Conservation (phyloP, 92 coral and sea anemone species). For the Parazoanthus atlanticus region DNA sequence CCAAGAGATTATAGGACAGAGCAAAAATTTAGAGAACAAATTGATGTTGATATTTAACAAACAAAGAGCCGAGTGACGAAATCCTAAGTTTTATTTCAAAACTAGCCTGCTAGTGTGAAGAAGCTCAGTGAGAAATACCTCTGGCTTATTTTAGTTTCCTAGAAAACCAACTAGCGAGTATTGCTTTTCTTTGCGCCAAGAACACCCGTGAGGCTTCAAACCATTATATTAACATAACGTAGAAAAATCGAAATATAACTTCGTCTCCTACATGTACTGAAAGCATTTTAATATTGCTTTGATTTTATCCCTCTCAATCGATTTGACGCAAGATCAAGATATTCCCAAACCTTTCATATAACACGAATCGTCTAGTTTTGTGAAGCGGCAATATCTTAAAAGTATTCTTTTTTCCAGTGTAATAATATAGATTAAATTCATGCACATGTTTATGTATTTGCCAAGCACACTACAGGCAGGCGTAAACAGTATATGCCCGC, state of each 20-base stretch:
- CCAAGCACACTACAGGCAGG: neutral
- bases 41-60: neutral
- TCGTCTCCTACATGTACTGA: neutral
- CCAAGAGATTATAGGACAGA: neutral
- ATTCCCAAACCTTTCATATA: neutral
- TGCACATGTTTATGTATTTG: slow-evolving; percentile 37
- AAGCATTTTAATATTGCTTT: slow-evolving; percentile 33
- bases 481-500: neutral
- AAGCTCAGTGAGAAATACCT: slow-evolving; percentile 4
- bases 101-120: neutral
- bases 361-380: neutral
- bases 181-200: slow-evolving; percentile 12
- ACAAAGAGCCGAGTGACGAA: neutral
- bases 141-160: slow-evolving; percentile 21
- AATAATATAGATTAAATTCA: slow-evolving; percentile 10
- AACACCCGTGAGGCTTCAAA: slow-evolving; percentile 26
- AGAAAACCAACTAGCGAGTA: neutral
- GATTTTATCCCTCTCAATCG: neutral
- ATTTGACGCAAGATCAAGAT: neutral
- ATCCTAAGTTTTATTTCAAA: neutral
- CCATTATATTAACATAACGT: slow-evolving; percentile 29
- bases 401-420: neutral
- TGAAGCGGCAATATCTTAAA: neutral
- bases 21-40: neutral
- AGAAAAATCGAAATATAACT: neutral